Base-by-base conservation (phyloP, 2,797 vertebrate genomes). In the Sebastolobus altivelis region DNA sequence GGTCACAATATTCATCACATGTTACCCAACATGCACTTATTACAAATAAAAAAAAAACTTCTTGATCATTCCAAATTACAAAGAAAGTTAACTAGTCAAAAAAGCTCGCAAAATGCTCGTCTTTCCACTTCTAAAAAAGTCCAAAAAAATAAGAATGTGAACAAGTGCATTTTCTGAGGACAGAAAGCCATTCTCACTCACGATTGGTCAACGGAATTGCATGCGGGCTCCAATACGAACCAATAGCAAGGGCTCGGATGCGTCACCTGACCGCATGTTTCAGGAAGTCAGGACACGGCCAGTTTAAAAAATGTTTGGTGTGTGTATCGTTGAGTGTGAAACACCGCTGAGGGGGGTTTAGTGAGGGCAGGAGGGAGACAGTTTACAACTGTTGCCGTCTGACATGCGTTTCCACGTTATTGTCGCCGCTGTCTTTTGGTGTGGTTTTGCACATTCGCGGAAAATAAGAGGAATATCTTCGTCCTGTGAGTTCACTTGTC, bases 391-490 rank as follows among this genome's bases (percentile, higher is more conserved):
- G 6, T 37, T 37, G 20, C 38, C 31, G 8, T 5, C 79, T 68
- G 88, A 87, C 63, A 95, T 95, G 94, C 89, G 80, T 59, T 46
- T 89, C 61, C 80, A 87, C 70, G 11, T 94, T 6, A 31, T 93
- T 37, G 1, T 92, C 58, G 77, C 82, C 27, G 80, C 86, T 37
- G 75, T 89, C 6, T 59, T 93, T 38, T 94, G 88, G 62, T 90
- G 72, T 54, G 81, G 76, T 40, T 67, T 87, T 27, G 91, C 80
- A 63, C 91, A 94, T 29, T 90, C 93, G 40, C 89, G 91, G 88
- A 95, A 93, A 93, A 86, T 95, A 33, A 87, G 94, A 90, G 95
- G 95, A 29, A 94, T 95, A 80, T 96, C 95, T 65, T 93, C 94
- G 61, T 95, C 94, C 33, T 95, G 95, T 96, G 79, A 95, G 95